Evolutionary conservation across 1,140 invertebrate genomes (phyloP), one percentile per base, ranked within the genome.

Genomic region (Leucophenga varia): DNA sequence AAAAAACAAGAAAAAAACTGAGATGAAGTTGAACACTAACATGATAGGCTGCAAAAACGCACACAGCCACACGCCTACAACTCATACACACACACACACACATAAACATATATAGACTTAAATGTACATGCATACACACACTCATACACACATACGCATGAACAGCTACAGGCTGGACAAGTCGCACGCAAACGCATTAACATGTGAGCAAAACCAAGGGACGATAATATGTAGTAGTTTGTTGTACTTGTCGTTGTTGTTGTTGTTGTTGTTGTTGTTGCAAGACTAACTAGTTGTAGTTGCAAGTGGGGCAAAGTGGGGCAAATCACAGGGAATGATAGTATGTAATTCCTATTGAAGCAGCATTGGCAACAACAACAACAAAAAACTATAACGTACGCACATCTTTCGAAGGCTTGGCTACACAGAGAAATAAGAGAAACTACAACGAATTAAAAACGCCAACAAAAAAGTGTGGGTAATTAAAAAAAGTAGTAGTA

Each of bases 341-440:
- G n/a, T n/a, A n/a, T n/a, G 61, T 65, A 65, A 65, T 65, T 65
- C 63, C 63, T 63, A 65, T 67, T 67, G 63, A 65, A 64, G 54
- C 57, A 49, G 49, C 43, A 51, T 54, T 38, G 49, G 48, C 48
- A 54, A 42, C 47, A 54, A 16, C 28, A 31, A 32, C 32, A 40
- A 37, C 25, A 25, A 39, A 25, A 34, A 25, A 3, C 28, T 14
- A 43, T 47, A 59, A 52, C 60, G 51, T 49, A 34, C 7, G 25
- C 25, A 30, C n/a, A n/a, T n/a, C n/a, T n/a, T n/a, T n/a, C n/a
- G n/a, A n/a, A n/a, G n/a, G n/a, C n/a, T n/a, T n/a, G n/a, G n/a
- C n/a, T n/a, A n/a, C n/a, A n/a, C n/a, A n/a, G n/a, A n/a, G n/a
- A n/a, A n/a, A n/a, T n/a, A n/a, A n/a, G n/a, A n/a, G n/a, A n/a